Conservation (phyloP, 1,140 invertebrate genomes). For the Teleogryllus occipitalis region DNA sequence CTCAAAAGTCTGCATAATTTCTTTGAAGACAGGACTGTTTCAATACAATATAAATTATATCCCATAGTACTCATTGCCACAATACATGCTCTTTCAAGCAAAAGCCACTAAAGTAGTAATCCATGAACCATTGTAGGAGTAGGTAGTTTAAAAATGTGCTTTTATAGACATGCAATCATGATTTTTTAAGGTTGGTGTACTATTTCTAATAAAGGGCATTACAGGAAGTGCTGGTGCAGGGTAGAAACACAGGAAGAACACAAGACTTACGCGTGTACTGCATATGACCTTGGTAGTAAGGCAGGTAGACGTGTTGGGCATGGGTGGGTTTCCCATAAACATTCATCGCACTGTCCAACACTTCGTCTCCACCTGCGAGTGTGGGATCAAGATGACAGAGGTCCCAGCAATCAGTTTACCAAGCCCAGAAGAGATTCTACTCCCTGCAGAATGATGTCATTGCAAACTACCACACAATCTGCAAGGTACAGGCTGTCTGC, state of each 20-base stretch:
- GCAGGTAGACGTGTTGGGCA: conserved; percentile 69
- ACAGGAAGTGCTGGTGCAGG: background rate
- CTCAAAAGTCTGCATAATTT: too few relatives aligned
- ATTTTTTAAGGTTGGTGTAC: background rate
- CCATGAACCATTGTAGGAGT: too few relatives aligned
- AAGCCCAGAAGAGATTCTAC: conserved; percentile 3
- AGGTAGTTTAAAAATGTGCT: background rate
- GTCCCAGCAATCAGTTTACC: background rate
- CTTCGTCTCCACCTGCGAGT: conserved; percentile 53
- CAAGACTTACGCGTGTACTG: conserved; percentile 64
- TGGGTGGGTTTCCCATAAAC: conserved; percentile 59
- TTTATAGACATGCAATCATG: background rate
- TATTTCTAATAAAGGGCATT: background rate
- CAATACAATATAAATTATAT: too few relatives aligned
- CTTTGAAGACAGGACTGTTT: too few relatives aligned
- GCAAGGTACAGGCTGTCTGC: too few relatives aligned
- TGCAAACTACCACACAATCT: background rate
- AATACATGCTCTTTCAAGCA: too few relatives aligned
- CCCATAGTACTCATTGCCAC: too few relatives aligned
- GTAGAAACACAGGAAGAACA: conserved; percentile 7
- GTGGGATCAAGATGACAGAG: conserved; percentile 16
- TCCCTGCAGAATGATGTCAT: background rate
- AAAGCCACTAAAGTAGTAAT: too few relatives aligned
- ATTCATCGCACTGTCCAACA: conserved; percentile 54
- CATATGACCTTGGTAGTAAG: conserved; percentile 68